phyloP scores from a whole-genome alignment of 37 sponge, comb jelly and placozoan genomes.

The Theonella swinhoei region DNA sequence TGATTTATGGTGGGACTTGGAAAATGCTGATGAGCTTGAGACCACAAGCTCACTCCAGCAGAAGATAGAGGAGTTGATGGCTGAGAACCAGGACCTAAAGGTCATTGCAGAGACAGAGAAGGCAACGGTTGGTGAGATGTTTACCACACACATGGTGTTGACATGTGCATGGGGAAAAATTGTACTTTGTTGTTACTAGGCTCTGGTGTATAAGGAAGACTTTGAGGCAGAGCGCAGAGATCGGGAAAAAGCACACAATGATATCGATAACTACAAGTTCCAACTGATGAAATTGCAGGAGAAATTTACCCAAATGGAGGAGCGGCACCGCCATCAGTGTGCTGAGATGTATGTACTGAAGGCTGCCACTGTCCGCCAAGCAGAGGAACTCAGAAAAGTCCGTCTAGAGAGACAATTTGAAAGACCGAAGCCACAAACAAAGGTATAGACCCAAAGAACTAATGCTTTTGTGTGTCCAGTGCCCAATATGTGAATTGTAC shows the following conservation, averaged over 20 bases:
- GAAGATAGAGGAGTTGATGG: neutral
- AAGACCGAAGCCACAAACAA: too few species aligned
- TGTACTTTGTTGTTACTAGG: too few species aligned
- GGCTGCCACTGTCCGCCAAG: neutral
- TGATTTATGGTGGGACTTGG: too few species aligned
- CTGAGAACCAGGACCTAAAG: neutral
- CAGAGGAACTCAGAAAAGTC: too few species aligned
- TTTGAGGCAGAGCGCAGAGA: neutral
- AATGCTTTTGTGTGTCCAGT: too few species aligned
- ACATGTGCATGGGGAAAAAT: too few species aligned
- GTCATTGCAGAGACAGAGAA: neutral
- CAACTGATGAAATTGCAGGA: neutral
- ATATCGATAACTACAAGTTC: neutral
- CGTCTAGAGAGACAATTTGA: too few species aligned
- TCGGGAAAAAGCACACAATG: neutral
- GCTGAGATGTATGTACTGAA: neutral
- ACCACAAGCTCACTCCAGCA: neutral
- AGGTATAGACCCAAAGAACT: too few species aligned
- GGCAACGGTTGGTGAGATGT: too few species aligned
- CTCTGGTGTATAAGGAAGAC: constrained; percentile 1
- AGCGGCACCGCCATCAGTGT: neutral
- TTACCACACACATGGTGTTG: neutral
- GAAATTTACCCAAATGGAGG: neutral
- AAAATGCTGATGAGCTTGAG: neutral
- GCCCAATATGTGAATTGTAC: too few species aligned